Conservation (phyloP, 2,113 vertebrate species). For the Falco punctatus region DNA sequence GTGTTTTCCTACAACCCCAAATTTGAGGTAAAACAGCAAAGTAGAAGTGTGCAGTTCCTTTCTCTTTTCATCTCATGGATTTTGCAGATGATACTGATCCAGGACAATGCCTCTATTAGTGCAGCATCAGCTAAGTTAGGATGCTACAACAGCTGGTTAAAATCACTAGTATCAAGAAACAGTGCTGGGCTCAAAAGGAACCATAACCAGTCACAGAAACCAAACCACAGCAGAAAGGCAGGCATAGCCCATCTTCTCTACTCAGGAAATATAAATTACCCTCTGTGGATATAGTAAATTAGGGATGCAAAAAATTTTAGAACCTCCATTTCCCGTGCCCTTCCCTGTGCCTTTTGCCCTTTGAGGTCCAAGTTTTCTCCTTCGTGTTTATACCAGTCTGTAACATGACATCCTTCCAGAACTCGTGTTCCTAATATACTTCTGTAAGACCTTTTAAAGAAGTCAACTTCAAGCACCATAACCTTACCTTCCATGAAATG, state of each 20-base stretch:
- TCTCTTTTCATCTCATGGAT: neutral
- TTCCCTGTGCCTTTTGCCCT: neutral
- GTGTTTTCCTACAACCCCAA: neutral
- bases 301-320: neutral
- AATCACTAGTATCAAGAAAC: neutral
- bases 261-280: neutral
- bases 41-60: neutral
- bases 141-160: neutral
- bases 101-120: neutral
- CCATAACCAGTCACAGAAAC: neutral
- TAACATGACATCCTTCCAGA: neutral
- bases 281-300: neutral
- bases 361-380: neutral
- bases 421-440: neutral
- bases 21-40: neutral
- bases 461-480: neutral
- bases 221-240: neutral
- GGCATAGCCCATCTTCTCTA: neutral
- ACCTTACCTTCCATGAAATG: neutral
- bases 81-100: neutral
- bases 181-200: neutral
- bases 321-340: neutral
- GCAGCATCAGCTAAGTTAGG: neutral
- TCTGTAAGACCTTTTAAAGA: neutral
- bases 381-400: neutral